phyloP scores from a whole-genome alignment of 1,140 invertebrate species.

The Drosophila albomicans region DNA sequence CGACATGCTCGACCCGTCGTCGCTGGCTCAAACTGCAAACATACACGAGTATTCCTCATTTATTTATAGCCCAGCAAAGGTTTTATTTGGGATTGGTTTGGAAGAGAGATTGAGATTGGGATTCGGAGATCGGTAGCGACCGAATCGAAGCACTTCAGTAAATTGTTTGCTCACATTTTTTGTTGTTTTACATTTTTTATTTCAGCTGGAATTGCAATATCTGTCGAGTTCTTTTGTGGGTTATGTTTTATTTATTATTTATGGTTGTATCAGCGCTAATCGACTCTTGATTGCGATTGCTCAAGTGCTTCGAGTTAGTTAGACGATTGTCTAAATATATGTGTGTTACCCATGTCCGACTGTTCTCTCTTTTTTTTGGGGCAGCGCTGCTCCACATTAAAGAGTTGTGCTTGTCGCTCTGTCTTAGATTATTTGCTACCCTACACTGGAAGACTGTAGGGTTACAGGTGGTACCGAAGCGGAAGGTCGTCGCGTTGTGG shows the following conservation, averaged over 20 bases:
- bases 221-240: conserved; percentile 25
- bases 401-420: neutral
- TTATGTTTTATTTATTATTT: conserved; percentile 50
- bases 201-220: conserved; percentile 27
- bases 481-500: too few species aligned
- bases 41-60: conserved; percentile 2
- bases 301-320: conserved; percentile 50
- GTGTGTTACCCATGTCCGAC: conserved; percentile 6
- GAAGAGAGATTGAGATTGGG: neutral
- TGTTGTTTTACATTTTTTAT: neutral
- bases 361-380: conserved; percentile 15
- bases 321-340: conserved; percentile 57
- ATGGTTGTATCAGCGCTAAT: conserved; percentile 71
- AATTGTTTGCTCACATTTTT: conserved; percentile 35
- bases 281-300: conserved; percentile 74
- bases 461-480: too few species aligned
- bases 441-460: too few species aligned
- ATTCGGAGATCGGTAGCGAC: neutral
- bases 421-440: too few species aligned
- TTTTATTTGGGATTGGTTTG: neutral
- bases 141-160: conserved; percentile 16
- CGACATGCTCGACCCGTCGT: conserved; percentile 87
- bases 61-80: too few species aligned
- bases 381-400: conserved; percentile 18
- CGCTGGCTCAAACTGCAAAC: conserved; percentile 46